Base-by-base conservation (phyloP, 2,888 invertebrate species). In the Tetramorium bicarinatum region DNA sequence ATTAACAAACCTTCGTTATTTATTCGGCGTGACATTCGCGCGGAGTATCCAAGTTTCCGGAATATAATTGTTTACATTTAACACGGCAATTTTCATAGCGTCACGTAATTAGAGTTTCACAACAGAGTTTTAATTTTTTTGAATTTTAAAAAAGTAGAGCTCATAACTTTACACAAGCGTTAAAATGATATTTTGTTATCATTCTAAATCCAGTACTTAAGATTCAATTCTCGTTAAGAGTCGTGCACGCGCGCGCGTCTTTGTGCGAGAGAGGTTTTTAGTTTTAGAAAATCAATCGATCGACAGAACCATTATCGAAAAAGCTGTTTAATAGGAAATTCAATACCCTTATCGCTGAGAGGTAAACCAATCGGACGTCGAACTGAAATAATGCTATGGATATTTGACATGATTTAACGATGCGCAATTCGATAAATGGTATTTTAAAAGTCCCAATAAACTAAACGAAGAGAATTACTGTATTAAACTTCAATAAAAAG, bases 251-350 rank as follows among this genome's bases (percentile, higher is more conserved):
- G 29, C 13, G 56, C 2, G 29, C 2, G 29, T 29, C 2, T 29
- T 0, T 29, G 29, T 21, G 56, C 4, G 29, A 47, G 47, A 77
- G 13, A 21, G 67, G 15, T 29, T 66, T 66, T 66, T 44, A 56
- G 44, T 79, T 79, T 79, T 47, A 79, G 44, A 59, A 71, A 79
- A 79, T 79, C 47, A 59, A 71, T 18, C 56, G 47, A 79, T 69
- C 44, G 69, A 71, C 18, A 44, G 25, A 69, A 34, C 44, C 71
- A 79, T 79, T 79, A 71, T 71, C 44, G 44, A 79, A 44, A 59
- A 59, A 79, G 47, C 56, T 44, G 71, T 79, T 79, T 79, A 71
- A 79, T 69, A 69, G 79, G 79, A 79, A 79, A 79, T 18, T 44
- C 79, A 71, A 79, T 79, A 79, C 47, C 18, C 34, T 71, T 79